Percentiles rank a stretch among this genome's conserved stretches.
These are phyloP conservation scores for Agelastica alni DNA, from an alignment of 2,888 invertebrate genomes.

Conservation along the genomic window DNA sequence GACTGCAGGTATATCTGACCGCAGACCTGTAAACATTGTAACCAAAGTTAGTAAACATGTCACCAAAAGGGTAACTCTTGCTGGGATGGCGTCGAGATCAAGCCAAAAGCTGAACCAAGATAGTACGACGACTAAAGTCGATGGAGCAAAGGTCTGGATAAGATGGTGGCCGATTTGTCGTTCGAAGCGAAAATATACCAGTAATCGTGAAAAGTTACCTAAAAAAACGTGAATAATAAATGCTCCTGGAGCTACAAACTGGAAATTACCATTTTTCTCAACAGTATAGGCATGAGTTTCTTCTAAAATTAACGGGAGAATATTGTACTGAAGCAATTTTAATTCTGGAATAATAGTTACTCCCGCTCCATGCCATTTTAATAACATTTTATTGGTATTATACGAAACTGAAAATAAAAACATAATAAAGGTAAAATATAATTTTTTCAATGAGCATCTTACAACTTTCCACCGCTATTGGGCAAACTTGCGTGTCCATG, in stretches of 20 bases:
- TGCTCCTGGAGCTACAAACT: background rate
- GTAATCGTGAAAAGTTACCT: slow-evolving; percentile 79
- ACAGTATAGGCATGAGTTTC: slow-evolving; percentile 75
- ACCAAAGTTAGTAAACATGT: slow-evolving; percentile 84
- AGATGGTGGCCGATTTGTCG: slow-evolving; percentile 83
- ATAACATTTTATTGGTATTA: slow-evolving; percentile 73
- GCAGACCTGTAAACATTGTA: slow-evolving; percentile 82
- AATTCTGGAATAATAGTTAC: slow-evolving; percentile 80
- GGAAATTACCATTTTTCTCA: slow-evolving; percentile 71
- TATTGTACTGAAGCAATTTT: slow-evolving; percentile 78
- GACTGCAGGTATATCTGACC: slow-evolving; percentile 83
- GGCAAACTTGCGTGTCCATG: slow-evolving; percentile 84
- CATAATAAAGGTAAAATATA: slow-evolving; percentile 49
- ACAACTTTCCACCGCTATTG: slow-evolving; percentile 85
- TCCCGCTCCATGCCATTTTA: slow-evolving; percentile 75
- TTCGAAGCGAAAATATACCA: slow-evolving; percentile 79
- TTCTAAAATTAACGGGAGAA: slow-evolving; percentile 71
- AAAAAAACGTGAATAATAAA: slow-evolving; percentile 34
- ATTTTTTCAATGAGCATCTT: too few species aligned
- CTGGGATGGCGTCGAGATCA: slow-evolving; percentile 82
- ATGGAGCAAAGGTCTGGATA: slow-evolving; percentile 84
- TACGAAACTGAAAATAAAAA: slow-evolving; percentile 69
- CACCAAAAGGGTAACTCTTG: slow-evolving; percentile 77
- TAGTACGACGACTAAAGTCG: slow-evolving; percentile 78
- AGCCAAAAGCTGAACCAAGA: slow-evolving; percentile 90